Evolutionary conservation across 2,797 vertebrate genomes (phyloP).

Genomic region (Lagocephalus sceleratus): DNA sequence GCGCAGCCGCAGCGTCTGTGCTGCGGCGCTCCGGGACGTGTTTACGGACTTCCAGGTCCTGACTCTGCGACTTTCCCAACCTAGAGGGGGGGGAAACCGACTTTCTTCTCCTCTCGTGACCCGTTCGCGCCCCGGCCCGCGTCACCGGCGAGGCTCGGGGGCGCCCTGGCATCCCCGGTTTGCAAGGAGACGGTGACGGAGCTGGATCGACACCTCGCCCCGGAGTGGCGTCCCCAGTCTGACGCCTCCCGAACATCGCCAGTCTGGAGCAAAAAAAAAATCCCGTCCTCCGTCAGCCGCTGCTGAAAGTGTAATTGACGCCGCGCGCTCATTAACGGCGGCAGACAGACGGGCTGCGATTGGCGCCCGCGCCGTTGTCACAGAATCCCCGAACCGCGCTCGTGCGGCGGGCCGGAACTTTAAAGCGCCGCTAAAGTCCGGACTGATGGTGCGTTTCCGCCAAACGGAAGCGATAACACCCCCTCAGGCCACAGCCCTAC

Average conservation of each 20-base stretch:
- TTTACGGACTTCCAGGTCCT: slow-evolving; percentile 32
- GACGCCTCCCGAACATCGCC: not conserved
- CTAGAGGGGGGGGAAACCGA: no score
- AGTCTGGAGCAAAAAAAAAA: not conserved
- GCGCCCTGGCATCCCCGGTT: not conserved
- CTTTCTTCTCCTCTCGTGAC: no score
- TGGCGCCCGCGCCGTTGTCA: not conserved
- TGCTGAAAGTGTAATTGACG: slow-evolving; percentile 29
- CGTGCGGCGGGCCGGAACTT: not conserved
- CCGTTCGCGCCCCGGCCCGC: no score
- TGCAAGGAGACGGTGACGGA: not conserved
- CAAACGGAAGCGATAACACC: no score
- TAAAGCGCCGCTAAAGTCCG: no score
- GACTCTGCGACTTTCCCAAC: slow-evolving; percentile 4
- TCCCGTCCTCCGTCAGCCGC: not conserved
- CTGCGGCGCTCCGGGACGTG: slow-evolving; percentile 26
- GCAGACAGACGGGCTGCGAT: not conserved
- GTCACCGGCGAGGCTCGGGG: not conserved
- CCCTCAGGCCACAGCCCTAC: slow-evolving; percentile 18
- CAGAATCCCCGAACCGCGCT: no score
- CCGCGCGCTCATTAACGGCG: slow-evolving; percentile 18
- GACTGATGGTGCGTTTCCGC: not conserved
- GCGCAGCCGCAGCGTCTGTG: slow-evolving; percentile 40
- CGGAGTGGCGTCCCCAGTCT: not conserved
- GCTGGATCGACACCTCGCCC: not conserved